A percentile compares a stretch with the other conserved stretches of the same genome.
Conservation (phyloP, 2,113 vertebrate genomes). For the Alces alces region DNA sequence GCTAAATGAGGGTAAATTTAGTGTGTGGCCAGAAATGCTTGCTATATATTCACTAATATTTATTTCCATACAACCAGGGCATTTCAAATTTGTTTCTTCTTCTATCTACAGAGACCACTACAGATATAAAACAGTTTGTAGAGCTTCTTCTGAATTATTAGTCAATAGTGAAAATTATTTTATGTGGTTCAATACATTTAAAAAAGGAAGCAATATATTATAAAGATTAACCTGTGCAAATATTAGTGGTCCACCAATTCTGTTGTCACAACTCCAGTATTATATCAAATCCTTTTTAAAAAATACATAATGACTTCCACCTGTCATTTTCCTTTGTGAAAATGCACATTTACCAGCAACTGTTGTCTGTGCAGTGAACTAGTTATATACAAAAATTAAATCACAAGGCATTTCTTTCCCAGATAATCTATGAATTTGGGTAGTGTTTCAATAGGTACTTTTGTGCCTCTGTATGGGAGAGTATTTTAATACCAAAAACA, state of each 20-base stretch:
- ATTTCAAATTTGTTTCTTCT: background rate
- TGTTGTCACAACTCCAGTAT: background rate
- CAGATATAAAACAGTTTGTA: background rate
- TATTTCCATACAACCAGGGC: background rate
- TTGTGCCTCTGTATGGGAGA: constrained; percentile 84
- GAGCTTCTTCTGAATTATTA: constrained; percentile 18
- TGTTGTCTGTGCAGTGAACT: constrained; percentile 64
- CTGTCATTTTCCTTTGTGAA: constrained; percentile 6
- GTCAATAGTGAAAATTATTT: constrained; percentile 37
- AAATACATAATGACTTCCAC: background rate
- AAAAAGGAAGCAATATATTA: background rate
- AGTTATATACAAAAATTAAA: constrained; percentile 79
- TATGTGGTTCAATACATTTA: background rate
- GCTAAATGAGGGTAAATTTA: background rate
- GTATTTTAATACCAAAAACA: constrained; percentile 95
- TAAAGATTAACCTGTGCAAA: constrained; percentile 29
- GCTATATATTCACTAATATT: background rate
- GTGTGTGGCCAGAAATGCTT: background rate
- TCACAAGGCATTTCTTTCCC: constrained; percentile 84
- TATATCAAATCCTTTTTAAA: background rate
- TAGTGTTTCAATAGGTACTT: constrained; percentile 88
- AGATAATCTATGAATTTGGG: constrained; percentile 86
- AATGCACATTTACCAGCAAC: constrained; percentile 22
- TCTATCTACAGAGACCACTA: background rate
- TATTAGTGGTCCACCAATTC: background rate